A percentile compares a stretch with the other conserved stretches of the same genome.
These are phyloP conservation scores for Amphipyra berbera DNA, from an alignment of 2,888 invertebrate genomes.

Conservation along the genomic window DNA sequence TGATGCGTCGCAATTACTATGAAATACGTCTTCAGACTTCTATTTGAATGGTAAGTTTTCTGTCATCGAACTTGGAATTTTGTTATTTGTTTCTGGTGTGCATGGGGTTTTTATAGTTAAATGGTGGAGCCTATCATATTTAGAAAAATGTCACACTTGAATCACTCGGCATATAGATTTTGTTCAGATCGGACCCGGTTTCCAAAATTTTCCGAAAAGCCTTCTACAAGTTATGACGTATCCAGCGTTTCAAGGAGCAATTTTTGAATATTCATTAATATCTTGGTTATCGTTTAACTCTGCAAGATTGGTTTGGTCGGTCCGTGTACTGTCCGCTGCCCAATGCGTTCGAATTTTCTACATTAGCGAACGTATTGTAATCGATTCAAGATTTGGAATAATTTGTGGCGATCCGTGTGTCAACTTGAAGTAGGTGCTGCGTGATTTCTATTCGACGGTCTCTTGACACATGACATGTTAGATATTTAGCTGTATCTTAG, in stretches of 20 bases:
- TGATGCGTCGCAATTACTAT: slow-evolving; percentile 58
- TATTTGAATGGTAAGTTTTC: slow-evolving; percentile 73
- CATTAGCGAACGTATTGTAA: slow-evolving; percentile 27
- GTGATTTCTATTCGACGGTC: slow-evolving; percentile 40
- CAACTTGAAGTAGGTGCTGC: slow-evolving; percentile 44
- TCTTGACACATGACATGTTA: slow-evolving; percentile 42
- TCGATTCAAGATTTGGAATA: slow-evolving; percentile 27
- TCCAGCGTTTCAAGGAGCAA: slow-evolving; percentile 50
- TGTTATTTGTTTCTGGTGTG: slow-evolving; percentile 70
- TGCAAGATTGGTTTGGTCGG: slow-evolving; percentile 61
- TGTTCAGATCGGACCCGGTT: slow-evolving; percentile 58
- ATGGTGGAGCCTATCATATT: slow-evolving; percentile 45
- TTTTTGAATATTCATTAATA: slow-evolving; percentile 26
- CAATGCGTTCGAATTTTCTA: slow-evolving; percentile 30
- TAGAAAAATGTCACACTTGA: slow-evolving; percentile 44
- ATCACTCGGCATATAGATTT: slow-evolving; percentile 56
- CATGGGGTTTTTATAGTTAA: slow-evolving; percentile 69
- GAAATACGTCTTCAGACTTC: slow-evolving; percentile 56
- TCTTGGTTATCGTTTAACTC: slow-evolving; percentile 41
- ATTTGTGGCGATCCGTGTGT: slow-evolving; percentile 35
- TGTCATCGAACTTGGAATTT: slow-evolving; percentile 68
- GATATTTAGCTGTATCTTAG: slow-evolving; percentile 32
- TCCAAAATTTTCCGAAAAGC: slow-evolving; percentile 54
- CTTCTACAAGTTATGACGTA: slow-evolving; percentile 44
- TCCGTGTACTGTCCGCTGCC: slow-evolving; percentile 48